Percentiles rank a stretch among this genome's conserved stretches.
These are phyloP conservation scores for Aethes cnicana DNA, from an alignment of 2,888 invertebrate genomes.

Conservation along the genomic window DNA sequence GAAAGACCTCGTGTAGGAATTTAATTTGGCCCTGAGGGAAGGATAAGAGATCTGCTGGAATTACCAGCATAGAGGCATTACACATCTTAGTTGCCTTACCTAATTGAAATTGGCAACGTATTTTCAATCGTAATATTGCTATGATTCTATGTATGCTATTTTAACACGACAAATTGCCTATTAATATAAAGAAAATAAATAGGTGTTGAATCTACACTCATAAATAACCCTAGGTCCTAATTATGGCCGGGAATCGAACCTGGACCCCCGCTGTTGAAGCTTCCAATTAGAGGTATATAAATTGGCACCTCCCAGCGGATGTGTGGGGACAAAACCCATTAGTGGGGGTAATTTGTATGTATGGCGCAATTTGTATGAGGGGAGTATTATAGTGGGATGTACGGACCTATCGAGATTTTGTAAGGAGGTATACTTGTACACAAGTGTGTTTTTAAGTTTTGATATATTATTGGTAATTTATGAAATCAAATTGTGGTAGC, in stretches of 20 bases:
- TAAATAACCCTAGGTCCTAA: constrained; percentile 18
- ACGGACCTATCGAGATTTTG: too few relatives aligned
- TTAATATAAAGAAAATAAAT: neutral
- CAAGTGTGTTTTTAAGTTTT: too few relatives aligned
- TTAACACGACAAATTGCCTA: neutral
- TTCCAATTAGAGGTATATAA: constrained; percentile 29
- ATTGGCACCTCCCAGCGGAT: constrained; percentile 30
- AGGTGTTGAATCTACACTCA: neutral
- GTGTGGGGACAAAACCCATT: constrained; percentile 26
- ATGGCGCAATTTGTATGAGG: constrained; percentile 23
- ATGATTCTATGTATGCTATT: neutral
- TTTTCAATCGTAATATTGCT: too few relatives aligned
- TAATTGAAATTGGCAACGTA: too few relatives aligned
- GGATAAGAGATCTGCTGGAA: too few relatives aligned
- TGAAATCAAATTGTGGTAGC: too few relatives aligned
- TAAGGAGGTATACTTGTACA: too few relatives aligned
- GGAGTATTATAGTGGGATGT: neutral
- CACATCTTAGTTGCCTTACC: too few relatives aligned
- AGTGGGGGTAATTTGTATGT: constrained; percentile 27
- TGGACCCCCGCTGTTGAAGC: constrained; percentile 24
- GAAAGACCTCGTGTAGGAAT: too few relatives aligned
- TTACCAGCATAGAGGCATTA: too few relatives aligned
- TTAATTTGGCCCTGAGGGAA: too few relatives aligned
- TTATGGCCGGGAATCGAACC: constrained; percentile 22
- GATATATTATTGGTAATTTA: too few relatives aligned